Percentiles rank a stretch among this genome's conserved stretches.
These are phyloP conservation scores for Spheniscus humboldti DNA, from an alignment of 2,797 vertebrate genomes.

Conservation along the genomic window DNA sequence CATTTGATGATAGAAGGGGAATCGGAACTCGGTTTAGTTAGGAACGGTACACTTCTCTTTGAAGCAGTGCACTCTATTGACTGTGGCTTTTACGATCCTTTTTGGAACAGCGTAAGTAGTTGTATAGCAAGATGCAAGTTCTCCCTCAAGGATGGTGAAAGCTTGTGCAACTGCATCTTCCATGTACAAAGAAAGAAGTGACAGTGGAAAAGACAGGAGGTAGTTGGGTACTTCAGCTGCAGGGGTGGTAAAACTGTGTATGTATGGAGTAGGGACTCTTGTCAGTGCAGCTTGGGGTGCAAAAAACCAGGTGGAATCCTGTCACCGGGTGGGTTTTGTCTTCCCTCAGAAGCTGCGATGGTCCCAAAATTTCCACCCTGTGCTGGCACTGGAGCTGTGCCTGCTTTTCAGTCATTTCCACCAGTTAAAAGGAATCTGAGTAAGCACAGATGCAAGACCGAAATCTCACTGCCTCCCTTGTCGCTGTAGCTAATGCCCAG, in stretches of 20 bases:
- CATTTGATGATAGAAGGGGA: background rate
- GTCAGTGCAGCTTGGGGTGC: background rate
- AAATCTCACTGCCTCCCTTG: background rate
- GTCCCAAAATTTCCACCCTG: background rate
- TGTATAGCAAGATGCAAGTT: background rate
- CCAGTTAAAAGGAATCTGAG: background rate
- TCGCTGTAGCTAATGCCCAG: background rate
- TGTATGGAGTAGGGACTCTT: background rate
- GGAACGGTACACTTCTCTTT: background rate
- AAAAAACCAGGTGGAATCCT: background rate
- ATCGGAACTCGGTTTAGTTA: background rate
- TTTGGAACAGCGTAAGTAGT: background rate
- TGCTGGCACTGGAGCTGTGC: background rate
- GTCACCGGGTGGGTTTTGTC: background rate
- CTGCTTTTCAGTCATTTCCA: background rate
- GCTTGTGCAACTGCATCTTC: background rate
- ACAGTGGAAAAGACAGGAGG: background rate
- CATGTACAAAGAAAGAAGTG: background rate
- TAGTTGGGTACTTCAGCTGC: background rate
- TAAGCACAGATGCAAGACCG: background rate
- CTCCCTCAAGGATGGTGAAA: background rate
- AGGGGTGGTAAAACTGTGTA: background rate
- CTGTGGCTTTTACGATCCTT: background rate
- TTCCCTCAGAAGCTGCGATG: background rate
- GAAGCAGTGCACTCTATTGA: background rate